Conservation (phyloP, 2,888 invertebrate genomes). For the Nemoura dubitans region DNA sequence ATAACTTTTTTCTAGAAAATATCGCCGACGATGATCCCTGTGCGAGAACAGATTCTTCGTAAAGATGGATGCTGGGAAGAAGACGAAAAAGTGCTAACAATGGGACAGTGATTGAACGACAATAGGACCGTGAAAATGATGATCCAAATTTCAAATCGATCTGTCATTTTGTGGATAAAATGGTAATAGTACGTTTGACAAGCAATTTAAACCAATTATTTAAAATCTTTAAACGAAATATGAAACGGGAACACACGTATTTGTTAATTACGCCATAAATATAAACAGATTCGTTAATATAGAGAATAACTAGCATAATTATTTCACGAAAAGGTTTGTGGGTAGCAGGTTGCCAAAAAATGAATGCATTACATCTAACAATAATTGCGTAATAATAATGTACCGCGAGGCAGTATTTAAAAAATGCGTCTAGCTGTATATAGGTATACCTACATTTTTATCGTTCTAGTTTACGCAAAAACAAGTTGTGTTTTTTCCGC, state of each 20-base stretch:
- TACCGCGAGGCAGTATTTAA: not conserved
- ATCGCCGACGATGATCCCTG: not conserved
- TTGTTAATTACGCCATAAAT: too few relatives aligned
- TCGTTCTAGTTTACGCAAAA: not conserved
- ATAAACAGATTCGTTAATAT: too few relatives aligned
- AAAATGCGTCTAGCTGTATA: not conserved
- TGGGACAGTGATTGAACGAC: not conserved
- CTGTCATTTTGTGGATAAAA: not conserved
- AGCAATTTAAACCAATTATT: too few relatives aligned
- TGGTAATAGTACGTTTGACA: too few relatives aligned
- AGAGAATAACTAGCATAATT: too few relatives aligned
- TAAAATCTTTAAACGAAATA: too few relatives aligned
- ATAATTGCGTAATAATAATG: not conserved
- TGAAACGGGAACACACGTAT: too few relatives aligned
- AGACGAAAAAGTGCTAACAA: not conserved
- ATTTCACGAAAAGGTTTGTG: too few relatives aligned
- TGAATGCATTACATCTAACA: not conserved
- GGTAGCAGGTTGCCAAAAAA: not conserved
- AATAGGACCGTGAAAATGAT: not conserved
- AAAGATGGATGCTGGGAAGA: not conserved
- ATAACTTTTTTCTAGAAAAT: not conserved
- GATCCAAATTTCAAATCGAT: not conserved
- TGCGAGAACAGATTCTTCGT: not conserved
- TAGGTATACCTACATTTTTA: not conserved
- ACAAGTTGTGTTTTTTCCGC: not conserved